Base-by-base conservation (phyloP, 2,113 vertebrate species). In the Spea bombifrons region DNA sequence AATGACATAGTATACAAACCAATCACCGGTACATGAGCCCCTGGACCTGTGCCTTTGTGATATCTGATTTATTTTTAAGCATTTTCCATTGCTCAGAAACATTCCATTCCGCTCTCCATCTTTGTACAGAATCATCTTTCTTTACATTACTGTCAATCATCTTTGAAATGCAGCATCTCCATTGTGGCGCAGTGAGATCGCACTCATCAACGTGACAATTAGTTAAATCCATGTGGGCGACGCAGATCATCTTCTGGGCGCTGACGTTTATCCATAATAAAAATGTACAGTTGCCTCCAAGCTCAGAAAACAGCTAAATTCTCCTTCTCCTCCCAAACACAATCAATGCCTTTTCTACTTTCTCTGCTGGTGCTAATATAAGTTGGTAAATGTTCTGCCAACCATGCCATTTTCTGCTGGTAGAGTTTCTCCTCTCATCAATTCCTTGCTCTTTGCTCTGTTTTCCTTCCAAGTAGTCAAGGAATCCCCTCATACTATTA, bases 191-290 rank as follows among this genome's bases (percentile, higher is more conserved):
- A 86, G 88, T 90, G 86, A 91, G 91, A 93, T 91, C 90, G 87
- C 87, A 86, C 90, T 90, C 86, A 90, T 90, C 90, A 91, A 92
- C 88, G 91, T 87, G 86, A 91, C 91, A 91, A 91, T 91, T 92
- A 92, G 88, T 89, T 83, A 86, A 84, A 89, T 86, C 78, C 71
- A 8, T 53, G 48, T 59, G 61, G 65, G 49, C 49, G 15, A 59
- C 43, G 61, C 69, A 70, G 75, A 16, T 65, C 70, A 48, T 59
- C 10, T 48, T 53, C 70, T 64, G 17, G 5, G 55, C 57, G 68
- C 49, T 67, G 55, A 71, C 69, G 50, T 73, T 67, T 67, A 73
- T 53, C 77, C 63, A 61, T 66, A 65, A 67, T 50, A 43, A 66
- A 73, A 80, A 79, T 70, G 30, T 49, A 55, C 70, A 79, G 45